Base-by-base conservation (phyloP, 2,888 invertebrate species). In the Acleris laterana region DNA sequence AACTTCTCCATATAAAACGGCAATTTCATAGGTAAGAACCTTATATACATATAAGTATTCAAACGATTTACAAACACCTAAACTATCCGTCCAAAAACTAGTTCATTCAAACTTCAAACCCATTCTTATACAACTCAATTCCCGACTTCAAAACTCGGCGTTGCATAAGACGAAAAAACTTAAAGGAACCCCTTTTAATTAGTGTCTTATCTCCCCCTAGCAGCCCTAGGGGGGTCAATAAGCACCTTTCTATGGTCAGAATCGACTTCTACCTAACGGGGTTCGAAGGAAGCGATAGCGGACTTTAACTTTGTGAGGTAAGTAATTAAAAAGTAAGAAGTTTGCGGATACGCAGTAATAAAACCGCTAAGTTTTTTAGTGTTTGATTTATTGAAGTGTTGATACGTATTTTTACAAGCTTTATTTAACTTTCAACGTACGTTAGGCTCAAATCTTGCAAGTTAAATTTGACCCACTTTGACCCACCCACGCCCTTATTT, bases 221-320 rank as follows among this genome's bases (percentile, higher is more conserved):
- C 90, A 89, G 88, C 76, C 82, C 73, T 71, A 69, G 59, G 66
- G 71, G 73, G 66, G 71, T 88, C 89, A 89, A 90, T 89, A 88
- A 88, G 87, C 88, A 88, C 88, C 88, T 89, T 84, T 85, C 32
- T 83, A 84, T 82, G 86, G 84, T 81, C 83, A 79, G 82, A 78
- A 85, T 83, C 84, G 85, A 77, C 82, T 82, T 84, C 81, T 77
- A 80, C 77, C 81, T 79, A 73, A 71, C 64, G 73, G 75, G 69
- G 68, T 60, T 55, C 7, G 3, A 49, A 5, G 58, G 28, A 20
- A 48, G 32, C 2, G 63, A 64, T 64, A 59, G 48, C 38, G 22
- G 48, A 52, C 25, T 59, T 59, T 59, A 53, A 53, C 59, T 53
- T 48, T 42, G 38, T 16, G 22, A 42, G 46, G 19, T 3, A 16